phyloP scores from a whole-genome alignment of 2,113 vertebrate genomes.

The Micronisus gabar region DNA sequence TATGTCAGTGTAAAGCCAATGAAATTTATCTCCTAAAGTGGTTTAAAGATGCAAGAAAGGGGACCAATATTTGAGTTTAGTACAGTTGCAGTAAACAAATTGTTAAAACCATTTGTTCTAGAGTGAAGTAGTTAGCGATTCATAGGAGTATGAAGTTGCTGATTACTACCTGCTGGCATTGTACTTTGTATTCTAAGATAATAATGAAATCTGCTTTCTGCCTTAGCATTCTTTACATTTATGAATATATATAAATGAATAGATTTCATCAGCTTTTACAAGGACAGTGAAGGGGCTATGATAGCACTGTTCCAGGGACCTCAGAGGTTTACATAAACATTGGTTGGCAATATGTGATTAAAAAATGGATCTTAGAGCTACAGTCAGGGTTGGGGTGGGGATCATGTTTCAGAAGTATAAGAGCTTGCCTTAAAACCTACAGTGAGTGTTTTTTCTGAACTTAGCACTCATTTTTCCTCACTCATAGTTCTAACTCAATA shows the following conservation, averaged over 20 bases:
- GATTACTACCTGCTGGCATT: constrained; percentile 13
- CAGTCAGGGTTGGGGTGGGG: fast-evolving
- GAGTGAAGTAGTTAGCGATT: not conserved
- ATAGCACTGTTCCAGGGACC: not conserved
- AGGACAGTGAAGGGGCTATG: not conserved
- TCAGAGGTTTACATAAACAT: not conserved
- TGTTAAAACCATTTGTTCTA: not conserved
- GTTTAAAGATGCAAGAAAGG: not conserved
- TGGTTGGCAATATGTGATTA: not conserved
- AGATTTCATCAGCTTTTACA: not conserved
- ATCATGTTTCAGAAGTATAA: not conserved
- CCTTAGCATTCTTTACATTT: not conserved
- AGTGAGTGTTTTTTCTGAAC: not conserved
- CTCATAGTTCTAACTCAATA: not conserved
- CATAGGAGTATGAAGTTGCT: not conserved
- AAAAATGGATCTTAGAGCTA: not conserved
- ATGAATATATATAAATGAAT: not conserved
- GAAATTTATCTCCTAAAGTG: not conserved
- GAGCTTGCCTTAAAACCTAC: not conserved
- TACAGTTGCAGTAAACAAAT: not conserved
- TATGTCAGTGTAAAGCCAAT: not conserved
- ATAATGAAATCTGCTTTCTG: not conserved
- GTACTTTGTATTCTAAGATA: not conserved
- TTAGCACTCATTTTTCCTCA: not conserved
- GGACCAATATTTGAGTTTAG: not conserved